These are phyloP conservation scores for Archivesica marissinica DNA, from an alignment of 1,140 invertebrate genomes.

Conservation along the genomic window DNA sequence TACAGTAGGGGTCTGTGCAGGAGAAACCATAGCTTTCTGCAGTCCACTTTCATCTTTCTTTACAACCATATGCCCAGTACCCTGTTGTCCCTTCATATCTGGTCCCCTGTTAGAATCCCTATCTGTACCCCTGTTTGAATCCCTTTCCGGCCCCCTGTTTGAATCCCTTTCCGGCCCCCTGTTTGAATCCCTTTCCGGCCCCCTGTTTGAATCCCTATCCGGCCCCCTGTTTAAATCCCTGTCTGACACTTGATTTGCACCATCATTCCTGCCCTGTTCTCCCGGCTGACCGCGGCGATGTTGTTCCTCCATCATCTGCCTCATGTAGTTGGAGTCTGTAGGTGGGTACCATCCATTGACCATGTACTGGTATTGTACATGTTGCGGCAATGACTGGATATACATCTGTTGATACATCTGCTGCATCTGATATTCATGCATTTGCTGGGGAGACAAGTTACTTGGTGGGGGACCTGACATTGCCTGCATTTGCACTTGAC, in stretches of 20 bases:
- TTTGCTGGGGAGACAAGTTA: slow-evolving; percentile 58
- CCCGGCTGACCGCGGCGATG: slow-evolving; percentile 27
- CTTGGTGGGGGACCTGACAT: slow-evolving; percentile 24
- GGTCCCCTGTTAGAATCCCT: slow-evolving; percentile 6
- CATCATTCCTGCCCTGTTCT: slow-evolving; percentile 4
- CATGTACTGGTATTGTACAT: slow-evolving; percentile 85
- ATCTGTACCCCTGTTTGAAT: slow-evolving; percentile 24
- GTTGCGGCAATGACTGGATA: slow-evolving; percentile 73
- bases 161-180: slow-evolving; percentile 8
- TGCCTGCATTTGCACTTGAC: background rate
- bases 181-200: slow-evolving; percentile 12
- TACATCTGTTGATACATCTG: slow-evolving; percentile 74
- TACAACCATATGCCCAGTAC: background rate
- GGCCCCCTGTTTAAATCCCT: slow-evolving; percentile 7
- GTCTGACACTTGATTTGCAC: slow-evolving; percentile 9
- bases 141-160: background rate
- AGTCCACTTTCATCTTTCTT: slow-evolving; percentile 33
- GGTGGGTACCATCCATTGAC: slow-evolving; percentile 59
- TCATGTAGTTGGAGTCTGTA: slow-evolving; percentile 89
- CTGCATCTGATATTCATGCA: slow-evolving; percentile 66
- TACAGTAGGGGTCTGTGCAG: background rate
- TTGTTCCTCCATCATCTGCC: slow-evolving; percentile 80
- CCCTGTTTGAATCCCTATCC: background rate
- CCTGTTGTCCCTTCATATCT: background rate
- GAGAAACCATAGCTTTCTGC: slow-evolving; percentile 40